These are phyloP conservation scores for Lithodes maja DNA, from an alignment of 2,888 invertebrate genomes.

Conservation along the genomic window DNA sequence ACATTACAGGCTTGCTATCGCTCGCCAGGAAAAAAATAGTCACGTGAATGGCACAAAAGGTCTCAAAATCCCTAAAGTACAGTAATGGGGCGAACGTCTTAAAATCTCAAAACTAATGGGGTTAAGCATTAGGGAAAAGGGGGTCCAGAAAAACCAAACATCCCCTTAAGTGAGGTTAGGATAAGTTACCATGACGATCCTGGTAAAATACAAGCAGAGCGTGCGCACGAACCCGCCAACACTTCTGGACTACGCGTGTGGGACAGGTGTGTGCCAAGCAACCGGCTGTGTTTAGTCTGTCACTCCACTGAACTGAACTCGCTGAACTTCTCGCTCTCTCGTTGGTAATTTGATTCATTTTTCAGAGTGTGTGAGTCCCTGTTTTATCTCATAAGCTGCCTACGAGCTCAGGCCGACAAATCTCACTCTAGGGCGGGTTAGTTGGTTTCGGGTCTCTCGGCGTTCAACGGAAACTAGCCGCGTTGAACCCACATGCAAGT, in stretches of 20 bases:
- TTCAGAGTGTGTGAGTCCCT: constrained; percentile 26
- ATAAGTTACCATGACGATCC: no score
- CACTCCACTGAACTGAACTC: not conserved
- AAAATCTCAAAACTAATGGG: no score
- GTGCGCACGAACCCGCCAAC: no score
- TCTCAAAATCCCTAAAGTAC: no score
- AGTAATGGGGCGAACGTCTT: no score
- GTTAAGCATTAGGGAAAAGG: no score
- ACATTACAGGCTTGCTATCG: no score
- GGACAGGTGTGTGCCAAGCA: constrained; percentile 23
- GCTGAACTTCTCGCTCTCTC: not conserved
- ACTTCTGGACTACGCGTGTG: not conserved
- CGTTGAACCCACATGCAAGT: not conserved
- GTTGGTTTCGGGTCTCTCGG: not conserved
- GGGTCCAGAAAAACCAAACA: no score
- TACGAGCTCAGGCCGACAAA: not conserved
- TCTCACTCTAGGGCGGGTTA: not conserved
- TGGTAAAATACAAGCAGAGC: no score
- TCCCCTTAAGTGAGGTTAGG: no score
- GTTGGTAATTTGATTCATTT: constrained; percentile 4
- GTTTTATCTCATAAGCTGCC: not conserved
- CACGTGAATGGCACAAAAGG: no score
- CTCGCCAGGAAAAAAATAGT: no score
- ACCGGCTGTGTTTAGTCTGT: constrained; percentile 20
- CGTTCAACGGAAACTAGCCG: not conserved